A percentile compares a stretch with the other conserved stretches of the same genome.
These are phyloP conservation scores for Plecotus auritus DNA, from an alignment of 2,113 vertebrate species.

Conservation along the genomic window DNA sequence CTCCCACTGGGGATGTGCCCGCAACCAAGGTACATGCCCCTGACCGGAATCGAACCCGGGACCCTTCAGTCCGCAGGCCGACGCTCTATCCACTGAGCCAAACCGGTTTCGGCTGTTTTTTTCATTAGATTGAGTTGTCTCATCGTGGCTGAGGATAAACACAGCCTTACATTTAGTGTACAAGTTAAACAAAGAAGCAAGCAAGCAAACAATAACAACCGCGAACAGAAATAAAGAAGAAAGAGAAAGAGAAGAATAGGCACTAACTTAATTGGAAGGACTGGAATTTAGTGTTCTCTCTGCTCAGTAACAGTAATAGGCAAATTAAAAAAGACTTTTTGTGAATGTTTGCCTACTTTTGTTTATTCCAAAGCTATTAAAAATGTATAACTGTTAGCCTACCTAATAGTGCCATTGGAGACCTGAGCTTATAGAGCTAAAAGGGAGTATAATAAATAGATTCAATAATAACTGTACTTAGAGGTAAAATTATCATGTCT, in stretches of 20 bases:
- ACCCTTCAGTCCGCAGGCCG: too few relatives aligned
- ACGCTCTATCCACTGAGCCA: too few relatives aligned
- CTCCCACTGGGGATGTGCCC: too few relatives aligned
- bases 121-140: background rate
- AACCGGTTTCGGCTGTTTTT: too few relatives aligned
- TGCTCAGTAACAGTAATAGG: background rate
- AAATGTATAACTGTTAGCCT: background rate
- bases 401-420: background rate
- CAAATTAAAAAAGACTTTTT: background rate
- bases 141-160: background rate
- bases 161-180: background rate
- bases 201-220: background rate
- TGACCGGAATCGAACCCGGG: too few relatives aligned
- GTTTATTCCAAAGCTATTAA: conserved; percentile 12
- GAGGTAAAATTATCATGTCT: background rate
- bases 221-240: background rate
- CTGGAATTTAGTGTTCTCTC: background rate
- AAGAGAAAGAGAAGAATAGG: background rate
- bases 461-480: background rate
- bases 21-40: too few relatives aligned
- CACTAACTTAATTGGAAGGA: background rate
- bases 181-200: background rate
- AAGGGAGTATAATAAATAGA: background rate
- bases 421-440: background rate
- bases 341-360: background rate